Conservation (phyloP, 2,888 invertebrate species). For the Chaitophorus viminalis region DNA sequence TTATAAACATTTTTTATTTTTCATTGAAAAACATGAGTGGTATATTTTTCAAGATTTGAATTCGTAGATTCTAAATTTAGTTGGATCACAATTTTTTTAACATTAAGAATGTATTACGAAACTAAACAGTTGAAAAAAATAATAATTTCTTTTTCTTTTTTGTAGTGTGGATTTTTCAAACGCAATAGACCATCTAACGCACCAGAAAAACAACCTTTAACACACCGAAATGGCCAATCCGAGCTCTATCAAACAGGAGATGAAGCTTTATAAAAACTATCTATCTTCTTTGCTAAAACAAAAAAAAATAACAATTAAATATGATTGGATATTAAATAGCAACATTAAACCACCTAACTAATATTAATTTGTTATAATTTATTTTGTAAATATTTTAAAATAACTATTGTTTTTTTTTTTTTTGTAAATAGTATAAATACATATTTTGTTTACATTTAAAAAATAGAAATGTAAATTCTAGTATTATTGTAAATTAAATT, state of each 20-base stretch:
- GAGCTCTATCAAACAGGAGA: constrained; percentile 73
- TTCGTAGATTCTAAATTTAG: no score
- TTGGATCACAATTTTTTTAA: not conserved
- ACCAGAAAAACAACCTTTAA: constrained; percentile 85
- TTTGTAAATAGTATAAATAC: constrained; percentile 57
- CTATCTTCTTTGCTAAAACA: not conserved
- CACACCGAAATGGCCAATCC: constrained; percentile 74
- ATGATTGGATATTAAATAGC: constrained; percentile 41
- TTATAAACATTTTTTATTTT: not conserved
- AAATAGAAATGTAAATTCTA: constrained; percentile 48
- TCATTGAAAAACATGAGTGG: no score
- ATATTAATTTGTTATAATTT: constrained; percentile 61
- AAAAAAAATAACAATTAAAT: constrained; percentile 6
- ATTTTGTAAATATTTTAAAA: constrained; percentile 56
- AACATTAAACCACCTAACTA: constrained; percentile 60
- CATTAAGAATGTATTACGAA: not conserved
- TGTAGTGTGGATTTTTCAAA: constrained; percentile 92
- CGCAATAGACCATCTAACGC: constrained; percentile 85
- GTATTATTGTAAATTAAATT: constrained; percentile 55
- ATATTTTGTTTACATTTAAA: constrained; percentile 52
- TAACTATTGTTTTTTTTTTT: constrained; percentile 45
- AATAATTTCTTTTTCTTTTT: constrained; percentile 57
- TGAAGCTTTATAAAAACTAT: constrained; percentile 68
- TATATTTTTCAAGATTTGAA: not conserved
- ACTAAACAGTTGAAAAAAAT: not conserved